Base-by-base conservation (phyloP, 2,113 vertebrate species). In the Microtus ochrogaster region DNA sequence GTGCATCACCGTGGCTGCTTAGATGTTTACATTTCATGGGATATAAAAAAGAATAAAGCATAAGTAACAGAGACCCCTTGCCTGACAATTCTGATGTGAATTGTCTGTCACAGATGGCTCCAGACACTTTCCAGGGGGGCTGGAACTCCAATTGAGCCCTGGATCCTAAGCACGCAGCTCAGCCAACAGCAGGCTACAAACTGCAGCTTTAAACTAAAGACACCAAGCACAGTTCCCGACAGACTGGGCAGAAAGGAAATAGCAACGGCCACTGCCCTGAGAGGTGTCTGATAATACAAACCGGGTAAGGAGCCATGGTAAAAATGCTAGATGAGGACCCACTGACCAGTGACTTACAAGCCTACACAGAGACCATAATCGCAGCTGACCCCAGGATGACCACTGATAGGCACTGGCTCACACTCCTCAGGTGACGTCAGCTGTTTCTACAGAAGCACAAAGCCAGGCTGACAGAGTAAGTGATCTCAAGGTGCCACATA, bases 221-320 rank as follows among this genome's bases (percentile, higher is more conserved):
- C 66, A 30, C 55, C 0, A 6, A 65, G 85, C 77, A 33, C 79
- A 44, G 44, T 8, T n/a, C 26, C 36, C 36, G 52, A 22, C 0
- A 36, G 13, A 41, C 63, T 13, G 36, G 63, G 30, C 74, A 76
- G 30, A 83, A 49, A 58, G 66, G 52, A 78, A 66, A 39, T 0
- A 26, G 4, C 72, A 11, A 22, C 2, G 1, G 49, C 2, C 7
- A 6, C 44, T 33, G 72, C 61, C 3, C 0, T 21, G 28, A 14
- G 49, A 0, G 47, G 26, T 52, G 36, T n/a, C 2, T 24, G 52
- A 47, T 55, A 13, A 47, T 39, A 66, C 21, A 30, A 47, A 41
- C 2, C 63, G 24, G 61, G 49, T 49, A 79, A 49, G 9, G 26
- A 30, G 30, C 28, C 14, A 36, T 7, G 7, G 6, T 6, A 5